Percentiles rank a stretch among this genome's conserved stretches.
phyloP scores from a whole-genome alignment of 2,797 vertebrate genomes.

The Falco cherrug region DNA sequence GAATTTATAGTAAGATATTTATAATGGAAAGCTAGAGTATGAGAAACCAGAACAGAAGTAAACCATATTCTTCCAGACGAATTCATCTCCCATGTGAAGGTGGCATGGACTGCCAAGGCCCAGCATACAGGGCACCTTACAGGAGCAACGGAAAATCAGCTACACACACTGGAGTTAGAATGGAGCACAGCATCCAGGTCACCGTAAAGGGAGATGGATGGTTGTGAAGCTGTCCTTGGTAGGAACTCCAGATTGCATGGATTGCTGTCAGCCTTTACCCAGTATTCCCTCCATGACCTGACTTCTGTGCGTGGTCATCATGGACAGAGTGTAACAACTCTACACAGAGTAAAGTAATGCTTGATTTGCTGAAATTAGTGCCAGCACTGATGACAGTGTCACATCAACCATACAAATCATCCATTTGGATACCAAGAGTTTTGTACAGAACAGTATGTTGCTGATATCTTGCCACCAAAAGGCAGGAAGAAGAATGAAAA shows the following conservation, averaged over 20 bases:
- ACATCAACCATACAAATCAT: not conserved
- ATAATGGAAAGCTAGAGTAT: not conserved
- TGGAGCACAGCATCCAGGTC: not conserved
- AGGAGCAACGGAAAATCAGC: not conserved
- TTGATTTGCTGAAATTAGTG: not conserved
- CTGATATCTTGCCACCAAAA: not conserved
- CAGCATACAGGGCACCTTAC: not conserved
- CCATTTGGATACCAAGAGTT: not conserved
- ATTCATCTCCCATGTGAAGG: not conserved
- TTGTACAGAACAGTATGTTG: not conserved
- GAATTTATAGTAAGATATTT: slow-evolving; percentile 41
- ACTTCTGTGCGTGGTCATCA: not conserved
- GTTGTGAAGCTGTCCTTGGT: not conserved
- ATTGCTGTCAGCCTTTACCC: not conserved
- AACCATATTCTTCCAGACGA: not conserved
- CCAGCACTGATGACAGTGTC: not conserved
- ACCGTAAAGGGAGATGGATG: not conserved
- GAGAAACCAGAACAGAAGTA: not conserved
- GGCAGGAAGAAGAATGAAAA: not conserved
- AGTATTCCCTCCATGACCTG: not conserved
- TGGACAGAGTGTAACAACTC: not conserved
- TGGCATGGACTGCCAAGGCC: not conserved
- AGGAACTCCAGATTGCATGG: not conserved
- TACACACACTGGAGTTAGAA: not conserved
- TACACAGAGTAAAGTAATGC: not conserved